These are phyloP conservation scores for Aphodius sticticus DNA, from an alignment of 2,888 invertebrate species.

Conservation along the genomic window DNA sequence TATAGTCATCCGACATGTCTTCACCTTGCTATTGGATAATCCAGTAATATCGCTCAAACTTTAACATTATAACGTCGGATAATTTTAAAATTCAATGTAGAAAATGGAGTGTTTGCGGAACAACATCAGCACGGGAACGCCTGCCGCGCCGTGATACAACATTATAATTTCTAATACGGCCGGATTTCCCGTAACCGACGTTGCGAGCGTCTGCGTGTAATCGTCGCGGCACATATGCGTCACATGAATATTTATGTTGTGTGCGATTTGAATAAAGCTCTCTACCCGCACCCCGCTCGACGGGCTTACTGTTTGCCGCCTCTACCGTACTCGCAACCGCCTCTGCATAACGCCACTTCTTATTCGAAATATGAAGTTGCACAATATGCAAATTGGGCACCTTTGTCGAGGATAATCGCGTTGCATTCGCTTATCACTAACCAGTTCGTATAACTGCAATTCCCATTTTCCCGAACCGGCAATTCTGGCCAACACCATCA, in stretches of 20 bases:
- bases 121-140: background rate
- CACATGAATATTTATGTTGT: conserved; percentile 28
- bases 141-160: conserved; percentile 5
- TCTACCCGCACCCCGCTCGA: background rate
- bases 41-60: background rate
- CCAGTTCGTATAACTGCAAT: conserved; percentile 12
- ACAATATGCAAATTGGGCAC: conserved; percentile 16
- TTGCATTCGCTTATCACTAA: conserved; percentile 15
- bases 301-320: background rate
- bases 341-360: conserved; percentile 13
- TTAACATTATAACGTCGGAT: background rate
- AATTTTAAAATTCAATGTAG: background rate
- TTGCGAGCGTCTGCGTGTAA: conserved; percentile 18
- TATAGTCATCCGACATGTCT: too few species aligned
- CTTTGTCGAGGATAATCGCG: conserved; percentile 10
- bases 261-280: conserved; percentile 28
- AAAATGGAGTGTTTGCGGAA: background rate
- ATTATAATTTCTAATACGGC: conserved; percentile 21
- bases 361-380: conserved; percentile 23
- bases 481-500: background rate
- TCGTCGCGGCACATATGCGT: conserved; percentile 25
- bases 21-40: background rate
- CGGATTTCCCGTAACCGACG: conserved; percentile 20
- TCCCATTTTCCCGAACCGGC: background rate
- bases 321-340: background rate